These are phyloP conservation scores for Sebastes fasciatus DNA, from an alignment of 2,113 vertebrate species.

Conservation along the genomic window DNA sequence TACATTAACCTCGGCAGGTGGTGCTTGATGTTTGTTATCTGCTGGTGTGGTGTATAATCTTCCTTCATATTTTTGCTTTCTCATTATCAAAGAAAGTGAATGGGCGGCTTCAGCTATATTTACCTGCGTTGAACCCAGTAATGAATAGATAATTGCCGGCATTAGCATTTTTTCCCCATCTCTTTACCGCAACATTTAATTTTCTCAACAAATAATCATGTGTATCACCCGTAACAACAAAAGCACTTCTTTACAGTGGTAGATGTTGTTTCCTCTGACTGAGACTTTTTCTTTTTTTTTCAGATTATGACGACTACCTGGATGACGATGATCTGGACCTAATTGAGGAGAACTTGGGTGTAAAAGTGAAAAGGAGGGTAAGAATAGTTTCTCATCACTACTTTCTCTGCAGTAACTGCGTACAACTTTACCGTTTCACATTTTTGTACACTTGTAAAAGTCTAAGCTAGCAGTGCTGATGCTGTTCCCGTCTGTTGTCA, in stretches of 20 bases:
- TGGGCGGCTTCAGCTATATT: neutral
- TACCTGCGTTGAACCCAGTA: neutral
- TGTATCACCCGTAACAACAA: neutral
- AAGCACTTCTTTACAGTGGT: neutral
- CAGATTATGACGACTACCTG: slow-evolving; percentile 93
- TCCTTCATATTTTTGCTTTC: no score
- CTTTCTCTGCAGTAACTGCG: neutral
- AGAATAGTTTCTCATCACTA: slow-evolving; percentile 47
- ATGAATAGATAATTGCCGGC: neutral
- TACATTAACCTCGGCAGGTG: slow-evolving; percentile 10
- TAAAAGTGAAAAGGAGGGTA: slow-evolving; percentile 98
- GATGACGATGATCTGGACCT: slow-evolving; percentile 99
- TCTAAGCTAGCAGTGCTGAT: neutral
- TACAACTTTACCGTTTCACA: neutral
- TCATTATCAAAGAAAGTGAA: no score
- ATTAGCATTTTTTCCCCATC: no score
- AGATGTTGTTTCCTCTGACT: slow-evolving; percentile 17
- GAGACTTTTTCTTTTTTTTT: slow-evolving; percentile 17
- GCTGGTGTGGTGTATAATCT: neutral
- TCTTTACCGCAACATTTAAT: neutral
- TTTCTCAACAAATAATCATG: neutral
- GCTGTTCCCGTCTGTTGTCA: neutral
- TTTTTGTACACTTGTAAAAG: neutral
- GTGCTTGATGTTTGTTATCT: neutral
- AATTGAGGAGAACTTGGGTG: slow-evolving; percentile 98